phyloP scores from a whole-genome alignment of 2,888 invertebrate species.

The Sinotaia quadrata region DNA sequence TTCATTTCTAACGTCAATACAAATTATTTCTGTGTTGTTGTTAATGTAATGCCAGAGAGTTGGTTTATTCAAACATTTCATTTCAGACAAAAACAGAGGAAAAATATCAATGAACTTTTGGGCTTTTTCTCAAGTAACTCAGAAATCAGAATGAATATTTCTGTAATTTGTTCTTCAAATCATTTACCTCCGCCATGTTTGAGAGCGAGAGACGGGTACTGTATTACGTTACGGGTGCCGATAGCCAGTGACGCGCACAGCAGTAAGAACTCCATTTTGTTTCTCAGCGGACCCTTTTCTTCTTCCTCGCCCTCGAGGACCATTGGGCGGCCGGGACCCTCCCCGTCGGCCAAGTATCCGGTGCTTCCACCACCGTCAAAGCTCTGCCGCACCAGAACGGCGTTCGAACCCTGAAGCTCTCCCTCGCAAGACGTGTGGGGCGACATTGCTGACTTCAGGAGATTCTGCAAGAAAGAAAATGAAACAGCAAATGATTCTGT shows the following conservation, averaged over 20 bases:
- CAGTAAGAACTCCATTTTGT: constrained; percentile 75
- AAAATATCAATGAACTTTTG: too few relatives aligned
- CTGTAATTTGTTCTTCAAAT: background rate
- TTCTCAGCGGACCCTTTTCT: constrained; percentile 71
- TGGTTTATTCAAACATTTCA: too few relatives aligned
- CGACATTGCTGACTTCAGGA: constrained; percentile 11
- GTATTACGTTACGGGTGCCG: constrained; percentile 75
- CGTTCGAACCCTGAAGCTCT: constrained; percentile 12
- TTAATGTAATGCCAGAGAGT: too few relatives aligned
- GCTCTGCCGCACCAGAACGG: background rate
- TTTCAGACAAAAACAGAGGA: too few relatives aligned
- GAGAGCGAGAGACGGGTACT: constrained; percentile 81
- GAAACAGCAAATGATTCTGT: too few relatives aligned
- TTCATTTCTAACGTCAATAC: too few relatives aligned
- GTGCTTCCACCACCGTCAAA: constrained; percentile 10
- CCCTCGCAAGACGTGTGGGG: constrained; percentile 10
- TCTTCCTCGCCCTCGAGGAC: constrained; percentile 55
- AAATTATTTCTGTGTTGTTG: too few relatives aligned
- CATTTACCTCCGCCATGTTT: constrained; percentile 66
- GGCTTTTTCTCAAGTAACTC: too few relatives aligned
- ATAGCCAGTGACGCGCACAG: constrained; percentile 77
- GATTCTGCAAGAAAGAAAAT: background rate
- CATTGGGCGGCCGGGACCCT: background rate
- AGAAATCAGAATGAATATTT: too few relatives aligned
- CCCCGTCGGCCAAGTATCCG: background rate